Evolutionary conservation across 1,140 invertebrate species (phyloP), one percentile per base, ranked within the genome.

Genomic region (Zaprionus lachaisei): DNA sequence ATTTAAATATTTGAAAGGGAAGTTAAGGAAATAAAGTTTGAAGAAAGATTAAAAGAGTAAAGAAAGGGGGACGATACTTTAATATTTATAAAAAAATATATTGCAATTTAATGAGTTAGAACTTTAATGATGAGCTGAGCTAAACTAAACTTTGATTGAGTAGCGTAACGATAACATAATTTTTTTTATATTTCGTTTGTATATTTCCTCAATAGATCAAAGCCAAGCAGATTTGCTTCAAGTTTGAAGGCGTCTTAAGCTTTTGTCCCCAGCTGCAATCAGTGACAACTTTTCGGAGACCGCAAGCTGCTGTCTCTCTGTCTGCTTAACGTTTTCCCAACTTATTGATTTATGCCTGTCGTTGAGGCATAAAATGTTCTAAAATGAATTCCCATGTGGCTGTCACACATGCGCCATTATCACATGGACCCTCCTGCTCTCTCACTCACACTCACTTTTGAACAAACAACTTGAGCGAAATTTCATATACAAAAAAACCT

Each of bases 381-480:
- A 73, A 84, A 87, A 77, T 71, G 58, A 73, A 83, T 71, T 72
- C 81, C 78, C 83, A 69, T 81, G 84, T 79, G 84, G 74, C 70
- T 76, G 78, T 69, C 81, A 76, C 81, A 87, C 78, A 89, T 85
- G 79, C 74, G 83, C 81, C 84, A 87, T 89, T 89, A 87, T 89
- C 80, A 74, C 77, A 79, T 62, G 62, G 77, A 22, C 15, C 20
- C 37, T 14, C 24, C 22, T 20, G 2, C 24, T 20, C 9, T 12
- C 37, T 44, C 55, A 37, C 26, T 49, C 47, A 31, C 44, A 80
- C 24, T 0, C 4, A 75, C 66, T 71, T 58, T 57, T 83, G 63
- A 74, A 61, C 62, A 71, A 73, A 84, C 73, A 83, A 84, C 66
- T 86, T 83, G 62, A 63, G 60, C 26, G 54, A 66, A 77, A 68